These are phyloP conservation scores for Thysanoteuthis rhombus DNA, from an alignment of 2,888 invertebrate genomes.

Conservation along the genomic window DNA sequence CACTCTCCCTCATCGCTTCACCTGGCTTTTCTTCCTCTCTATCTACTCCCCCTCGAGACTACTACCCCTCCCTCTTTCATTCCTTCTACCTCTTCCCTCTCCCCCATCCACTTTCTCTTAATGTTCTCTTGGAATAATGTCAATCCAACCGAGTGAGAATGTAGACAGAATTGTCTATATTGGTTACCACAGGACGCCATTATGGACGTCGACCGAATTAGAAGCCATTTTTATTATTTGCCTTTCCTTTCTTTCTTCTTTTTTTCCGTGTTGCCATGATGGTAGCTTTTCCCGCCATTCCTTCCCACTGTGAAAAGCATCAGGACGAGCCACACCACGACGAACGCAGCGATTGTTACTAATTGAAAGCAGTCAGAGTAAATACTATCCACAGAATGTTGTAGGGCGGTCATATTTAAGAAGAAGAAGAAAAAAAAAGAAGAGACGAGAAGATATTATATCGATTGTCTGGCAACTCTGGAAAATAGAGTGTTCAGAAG, in stretches of 20 bases:
- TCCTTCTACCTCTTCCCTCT: too few relatives aligned
- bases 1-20: neutral
- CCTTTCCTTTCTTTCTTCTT: neutral
- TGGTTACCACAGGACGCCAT: neutral
- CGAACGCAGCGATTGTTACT: too few relatives aligned
- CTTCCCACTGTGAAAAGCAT: too few relatives aligned
- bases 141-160: neutral
- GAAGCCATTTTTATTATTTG: neutral
- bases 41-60: neutral
- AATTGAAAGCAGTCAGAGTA: too few relatives aligned
- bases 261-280: neutral
- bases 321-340: too few relatives aligned
- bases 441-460: too few relatives aligned
- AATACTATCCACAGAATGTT: too few relatives aligned
- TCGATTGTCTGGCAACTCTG: too few relatives aligned
- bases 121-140: neutral
- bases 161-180: slow-evolving; percentile 12
- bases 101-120: neutral
- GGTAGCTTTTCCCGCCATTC: too few relatives aligned
- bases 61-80: neutral
- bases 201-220: slow-evolving; percentile 12
- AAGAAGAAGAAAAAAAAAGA: too few relatives aligned
- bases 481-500: too few relatives aligned
- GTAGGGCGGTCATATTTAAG: too few relatives aligned
- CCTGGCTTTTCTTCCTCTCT: neutral